Evolutionary conservation across 2,797 vertebrate genomes (phyloP), one percentile per base, ranked within the genome.

Genomic region (Limnodromus scolopaceus): DNA sequence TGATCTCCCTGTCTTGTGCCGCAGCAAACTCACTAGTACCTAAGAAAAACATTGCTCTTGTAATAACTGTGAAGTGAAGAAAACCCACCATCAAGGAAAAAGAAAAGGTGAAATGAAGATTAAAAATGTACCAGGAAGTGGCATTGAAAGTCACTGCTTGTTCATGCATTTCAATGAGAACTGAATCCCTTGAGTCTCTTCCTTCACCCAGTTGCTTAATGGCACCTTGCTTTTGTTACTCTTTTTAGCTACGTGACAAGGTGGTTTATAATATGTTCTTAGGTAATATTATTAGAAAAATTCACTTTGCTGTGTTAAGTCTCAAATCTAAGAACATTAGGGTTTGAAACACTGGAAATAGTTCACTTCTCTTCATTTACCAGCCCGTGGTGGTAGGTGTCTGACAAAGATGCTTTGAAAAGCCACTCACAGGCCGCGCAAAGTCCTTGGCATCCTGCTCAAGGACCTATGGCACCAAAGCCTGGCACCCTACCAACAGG

Each of bases 351-450:
- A 2, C 9, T 49, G 71, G 55, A 45, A 84, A 23, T 27, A 48
- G 41, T 63, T 87, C 10, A 25, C 10, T 57, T 82, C 18, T 54
- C 5, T 15, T 60, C 49, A 18, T 28, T 51, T 51, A 5, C 22
- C 30, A 49, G 24, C 43, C n/a, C 20, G 0, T 2, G 34, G 13
- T 25, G 25, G 17, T 46, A 9, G 18, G 7, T 28, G 30, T 32
- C 55, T 20, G 43, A 63, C 28, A 25, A 48, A 64, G 74, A 5
- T 16, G 1, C 54, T 1, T 1, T 32, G 11, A 65, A 51, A 63
- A 58, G 34, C 60, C 17, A 2, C 34, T 85, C 11, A 6, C 0
- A 1, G 60, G 24, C 27, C 22, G 3, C 0, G 3, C 8, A 1
- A 16, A 57, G 39, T 54, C 38, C 34, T 43, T 61, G 64, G 34